Evolutionary conservation across 2,888 invertebrate genomes (phyloP), one percentile per base, ranked within the genome.

Genomic region (Eupithecia insigniata): DNA sequence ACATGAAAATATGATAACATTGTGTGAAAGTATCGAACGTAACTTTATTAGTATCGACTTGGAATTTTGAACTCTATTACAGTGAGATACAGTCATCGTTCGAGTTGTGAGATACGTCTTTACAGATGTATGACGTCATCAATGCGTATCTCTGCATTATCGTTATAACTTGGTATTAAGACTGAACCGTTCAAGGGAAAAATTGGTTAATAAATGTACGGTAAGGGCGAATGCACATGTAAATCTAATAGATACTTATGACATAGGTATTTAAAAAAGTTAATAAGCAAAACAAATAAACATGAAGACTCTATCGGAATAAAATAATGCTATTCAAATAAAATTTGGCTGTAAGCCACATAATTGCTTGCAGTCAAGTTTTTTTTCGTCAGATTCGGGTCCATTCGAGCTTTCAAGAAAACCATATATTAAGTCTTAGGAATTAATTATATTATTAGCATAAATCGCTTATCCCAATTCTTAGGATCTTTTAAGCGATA

Each of bases 121-220:
- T 89, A 80, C 69, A 69, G 22, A 66, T 55, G 16, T 36, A 39
- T 70, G 64, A 51, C 76, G 82, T 89, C 90, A 90, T 92, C 92
- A 92, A 93, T 93, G 92, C 84, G 76, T 77, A 78, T 79, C 88
- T 92, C 91, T 88, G 82, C 84, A 90, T 92, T 92, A 92, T 90
- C 91, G 88, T 91, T 88, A 89, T 90, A 89, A 89, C 85, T 82
- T 70, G 81, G 89, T 84, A 92, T 93, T 92, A 93, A 89, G 90
- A 88, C 82, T 75, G 86, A 92, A 91, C 85, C 89, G 91, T 89
- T 92, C 88, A 86, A 88, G 90, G 88, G 92, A 91, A 92, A 93
- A 93, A 93, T 93, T 92, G 92, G 86, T 90, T 92, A 91, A 92
- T 92, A 91, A 90, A 91, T 90, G 87, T 89, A 84, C 72, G 68